Base-by-base conservation (phyloP, 2,797 vertebrate genomes). In the Amblyraja radiata region DNA sequence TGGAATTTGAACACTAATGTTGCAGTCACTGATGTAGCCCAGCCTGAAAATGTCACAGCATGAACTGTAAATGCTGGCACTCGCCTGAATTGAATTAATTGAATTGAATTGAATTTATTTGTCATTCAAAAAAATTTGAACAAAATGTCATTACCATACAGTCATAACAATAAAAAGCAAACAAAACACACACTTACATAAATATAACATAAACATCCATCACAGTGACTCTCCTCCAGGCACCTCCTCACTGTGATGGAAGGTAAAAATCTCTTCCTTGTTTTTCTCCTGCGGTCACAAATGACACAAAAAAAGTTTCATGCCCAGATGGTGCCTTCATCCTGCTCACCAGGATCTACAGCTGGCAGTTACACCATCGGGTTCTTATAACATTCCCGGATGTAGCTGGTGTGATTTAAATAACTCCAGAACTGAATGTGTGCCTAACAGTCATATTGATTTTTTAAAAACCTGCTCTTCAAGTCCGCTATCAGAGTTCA, bases 21-120 rank as follows among this genome's bases (percentile, higher is more conserved):
- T 73, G 16, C 21, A 46, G 23, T 39, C 36, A 92, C 36, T 74
- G 39, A 91, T 74, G 39, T 46, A 18, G 71, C 16, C 14, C 4
- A 36, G 3, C 9, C 23, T 54, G 90, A 74, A 92, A 54, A 71
- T 76, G 25, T 76, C 90, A 92, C 23, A 76, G 71, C 23, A n/a
- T 54, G 71, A 92, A 54, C 25, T 92, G 68, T 76, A 92, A 76
- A 76, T 76, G n/a, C 25, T 74, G 71, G 39, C 10, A 91, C n/a
- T 25, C 74, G 18, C 71, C 28, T 92, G 71, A 54, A 25, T 76
- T 46, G 46, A 46, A 46, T 46, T 46, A 4, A 46, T 46, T 46
- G 46, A 46, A 46, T 46, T 46, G 46, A 46, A 46, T 46, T 1
- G 39, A 46, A 46, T 46, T 1, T 46, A 46, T 46, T 46, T 46